Conservation (phyloP, 2,113 vertebrate genomes). For the Balaeniceps rex region DNA sequence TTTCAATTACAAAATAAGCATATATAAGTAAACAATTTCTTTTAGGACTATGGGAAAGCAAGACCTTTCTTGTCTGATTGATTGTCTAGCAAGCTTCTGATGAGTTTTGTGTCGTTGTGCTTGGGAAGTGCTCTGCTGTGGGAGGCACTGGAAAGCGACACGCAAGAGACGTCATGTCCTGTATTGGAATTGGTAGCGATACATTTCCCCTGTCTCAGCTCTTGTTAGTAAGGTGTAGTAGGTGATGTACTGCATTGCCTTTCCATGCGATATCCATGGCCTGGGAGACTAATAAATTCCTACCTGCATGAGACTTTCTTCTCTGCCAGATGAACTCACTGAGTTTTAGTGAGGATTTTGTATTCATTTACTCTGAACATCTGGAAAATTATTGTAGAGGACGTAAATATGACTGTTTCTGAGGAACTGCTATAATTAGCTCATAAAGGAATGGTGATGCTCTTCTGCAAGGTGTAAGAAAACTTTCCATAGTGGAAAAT, state of each 20-base stretch:
- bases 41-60: neutral
- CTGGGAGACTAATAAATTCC: neutral
- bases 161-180: neutral
- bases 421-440: neutral
- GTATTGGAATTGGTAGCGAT: neutral
- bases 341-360: neutral
- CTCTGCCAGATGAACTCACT: neutral
- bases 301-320: neutral
- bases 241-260: neutral
- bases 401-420: rapidly evolving
- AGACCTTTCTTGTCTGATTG: neutral
- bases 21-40: neutral
- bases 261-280: neutral
- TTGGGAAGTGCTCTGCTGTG: neutral
- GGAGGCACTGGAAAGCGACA: neutral
- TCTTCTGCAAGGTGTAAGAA: neutral
- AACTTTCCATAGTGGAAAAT: neutral
- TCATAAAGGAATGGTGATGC: neutral
- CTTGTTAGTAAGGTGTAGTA: neutral
- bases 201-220: neutral
- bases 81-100: neutral
- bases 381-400: neutral
- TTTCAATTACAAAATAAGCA: neutral
- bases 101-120: neutral
- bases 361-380: neutral